phyloP scores from a whole-genome alignment of 1,140 invertebrate species.

The Brachionus rotundiformis region DNA sequence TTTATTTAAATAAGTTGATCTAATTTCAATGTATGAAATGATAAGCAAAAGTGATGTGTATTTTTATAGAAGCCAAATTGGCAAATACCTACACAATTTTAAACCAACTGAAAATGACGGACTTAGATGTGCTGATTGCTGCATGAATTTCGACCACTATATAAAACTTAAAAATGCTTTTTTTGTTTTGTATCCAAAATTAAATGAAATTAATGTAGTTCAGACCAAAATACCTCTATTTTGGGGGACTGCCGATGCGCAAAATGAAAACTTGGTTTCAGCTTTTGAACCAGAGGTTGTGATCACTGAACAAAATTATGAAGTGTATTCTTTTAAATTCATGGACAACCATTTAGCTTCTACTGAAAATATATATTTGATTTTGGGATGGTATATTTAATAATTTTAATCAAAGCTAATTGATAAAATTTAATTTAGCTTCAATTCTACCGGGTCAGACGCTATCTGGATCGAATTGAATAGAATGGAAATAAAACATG shows the following conservation, averaged over 20 bases:
- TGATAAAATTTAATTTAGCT: neutral
- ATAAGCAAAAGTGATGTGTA: slow-evolving; percentile 2
- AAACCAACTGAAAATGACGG: neutral
- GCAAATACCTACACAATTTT: neutral
- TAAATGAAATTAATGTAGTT: neutral
- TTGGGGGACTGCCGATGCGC: neutral
- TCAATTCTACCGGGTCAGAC: neutral
- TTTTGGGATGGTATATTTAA: neutral
- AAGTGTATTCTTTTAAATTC: neutral
- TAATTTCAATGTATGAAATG: neutral
- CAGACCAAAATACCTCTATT: neutral
- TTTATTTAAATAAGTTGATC: neutral
- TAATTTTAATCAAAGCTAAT: neutral
- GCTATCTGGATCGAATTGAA: neutral
- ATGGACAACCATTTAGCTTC: neutral
- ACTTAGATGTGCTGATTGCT: neutral
- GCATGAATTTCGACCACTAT: neutral
- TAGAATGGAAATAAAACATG: neutral
- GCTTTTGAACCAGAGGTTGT: neutral
- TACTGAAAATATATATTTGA: neutral
- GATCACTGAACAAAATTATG: neutral
- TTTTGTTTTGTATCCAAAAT: slow-evolving; percentile 24
- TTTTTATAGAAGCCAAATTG: neutral
- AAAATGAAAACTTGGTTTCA: neutral
- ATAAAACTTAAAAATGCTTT: neutral